Evolutionary conservation across 2,888 invertebrate species (phyloP), one percentile per base, ranked within the genome.

Genomic region (Synanthedon formicaeformis): DNA sequence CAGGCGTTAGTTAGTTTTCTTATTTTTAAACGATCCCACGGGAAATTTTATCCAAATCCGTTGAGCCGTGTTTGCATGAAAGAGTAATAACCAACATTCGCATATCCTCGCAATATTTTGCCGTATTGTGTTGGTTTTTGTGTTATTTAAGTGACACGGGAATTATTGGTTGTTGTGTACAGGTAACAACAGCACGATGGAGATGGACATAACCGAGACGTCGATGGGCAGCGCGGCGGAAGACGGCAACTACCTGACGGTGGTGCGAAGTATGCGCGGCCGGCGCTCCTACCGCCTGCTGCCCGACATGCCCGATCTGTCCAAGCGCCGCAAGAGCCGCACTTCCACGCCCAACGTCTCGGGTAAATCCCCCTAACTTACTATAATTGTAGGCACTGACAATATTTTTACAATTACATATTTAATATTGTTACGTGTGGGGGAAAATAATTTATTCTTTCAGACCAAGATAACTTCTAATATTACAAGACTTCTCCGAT

Each of bases 171-270:
- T 34, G 34, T 8, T 34, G 8, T 34, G 34, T 3, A 1, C 64
- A 86, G 86, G 86, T 50, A 86, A 86, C 72, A 87, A 87, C 72
- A 81, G 83, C 0, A 87, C 86, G 0, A 84, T 87, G 85, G 86
- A 87, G 68, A 86, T 83, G 84, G 86, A 86, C 65, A 78, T 86
- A 48, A 78, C 84, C 0, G 85, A 81, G 58, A 55, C 73, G 0
- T 81, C 81, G 0, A 69, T 70, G 0, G 54, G 66, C n/a, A 56
- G 66, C 2, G 57, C 65, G 1, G 68, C 66, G 4, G 66, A 67
- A 0, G 73, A 78, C 62, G 75, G 78, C 57, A 67, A 72, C 1
- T 83, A 81, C 64, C 63, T 84, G 34, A 68, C 68, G 50, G 78
- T 75, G 0, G 60, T 86, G 48, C 68, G 85, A 52, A 60, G 54